These are phyloP conservation scores for Elysia crispata DNA, from an alignment of 2,888 invertebrate genomes.

Conservation along the genomic window DNA sequence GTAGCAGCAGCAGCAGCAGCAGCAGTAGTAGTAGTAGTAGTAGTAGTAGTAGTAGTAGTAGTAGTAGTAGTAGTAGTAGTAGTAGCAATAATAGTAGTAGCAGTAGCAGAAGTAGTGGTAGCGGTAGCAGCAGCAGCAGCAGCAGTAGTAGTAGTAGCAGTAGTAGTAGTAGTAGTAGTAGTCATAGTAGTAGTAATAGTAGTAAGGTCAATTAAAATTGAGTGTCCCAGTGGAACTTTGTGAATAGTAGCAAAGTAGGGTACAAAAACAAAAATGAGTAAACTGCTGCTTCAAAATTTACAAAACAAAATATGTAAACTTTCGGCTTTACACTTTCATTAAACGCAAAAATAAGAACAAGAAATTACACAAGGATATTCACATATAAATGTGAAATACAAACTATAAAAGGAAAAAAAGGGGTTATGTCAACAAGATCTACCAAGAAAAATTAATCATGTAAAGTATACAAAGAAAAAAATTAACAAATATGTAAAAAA, in stretches of 20 bases:
- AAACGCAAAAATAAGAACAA: no score
- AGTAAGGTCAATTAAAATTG: no score
- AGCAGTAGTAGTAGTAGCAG: not conserved
- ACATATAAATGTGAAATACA: no score
- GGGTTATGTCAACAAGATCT: not conserved
- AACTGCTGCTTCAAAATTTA: not conserved
- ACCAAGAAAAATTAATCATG: no score
- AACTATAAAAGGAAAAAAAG: not conserved
- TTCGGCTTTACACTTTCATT: no score
- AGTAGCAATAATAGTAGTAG: not conserved
- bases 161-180: constrained; percentile 3
- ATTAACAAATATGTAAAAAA: no score
- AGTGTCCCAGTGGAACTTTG: no score
- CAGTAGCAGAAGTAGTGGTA: not conserved
- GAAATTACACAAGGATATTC: no score
- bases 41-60: not conserved
- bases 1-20: not conserved
- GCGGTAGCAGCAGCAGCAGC: not conserved
- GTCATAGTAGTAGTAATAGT: not conserved
- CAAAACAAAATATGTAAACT: no score
- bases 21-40: not conserved
- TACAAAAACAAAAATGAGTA: not conserved
- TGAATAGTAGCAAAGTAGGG: not conserved
- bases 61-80: not conserved
- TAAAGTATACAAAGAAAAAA: no score